A percentile compares a stretch with the other conserved stretches of the same genome.
These are phyloP conservation scores for Gastracanthus pulcherrimus DNA, from an alignment of 2,888 invertebrate genomes.

Conservation along the genomic window DNA sequence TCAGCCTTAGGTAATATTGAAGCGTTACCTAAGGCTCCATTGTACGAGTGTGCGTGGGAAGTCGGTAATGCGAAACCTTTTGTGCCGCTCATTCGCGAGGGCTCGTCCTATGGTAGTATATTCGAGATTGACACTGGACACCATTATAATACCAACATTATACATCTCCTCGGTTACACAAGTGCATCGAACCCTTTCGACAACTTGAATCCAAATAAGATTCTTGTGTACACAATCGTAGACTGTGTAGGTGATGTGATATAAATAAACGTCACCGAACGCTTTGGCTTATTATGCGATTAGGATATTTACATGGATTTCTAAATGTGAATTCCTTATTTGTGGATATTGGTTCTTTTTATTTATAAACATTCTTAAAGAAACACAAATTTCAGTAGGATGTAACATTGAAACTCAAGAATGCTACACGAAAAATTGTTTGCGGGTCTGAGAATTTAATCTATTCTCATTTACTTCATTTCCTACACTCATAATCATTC, in stretches of 20 bases:
- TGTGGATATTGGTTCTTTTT: too few species aligned
- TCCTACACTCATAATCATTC: constrained; percentile 3
- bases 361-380: too few species aligned
- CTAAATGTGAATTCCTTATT: too few species aligned
- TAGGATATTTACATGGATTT: too few species aligned
- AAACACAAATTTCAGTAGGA: too few species aligned
- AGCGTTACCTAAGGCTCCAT: constrained; percentile 35
- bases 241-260: background rate
- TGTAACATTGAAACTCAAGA: too few species aligned
- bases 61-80: constrained; percentile 48
- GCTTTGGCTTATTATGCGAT: too few species aligned
- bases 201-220: background rate
- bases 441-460: too few species aligned
- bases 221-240: background rate
- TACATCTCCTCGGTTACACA: constrained; percentile 20
- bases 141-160: background rate
- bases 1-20: constrained; percentile 46
- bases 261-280: constrained; percentile 1
- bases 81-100: constrained; percentile 33
- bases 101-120: constrained; percentile 30
- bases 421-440: too few species aligned
- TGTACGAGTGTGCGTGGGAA: constrained; percentile 29
- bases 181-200: constrained; percentile 30
- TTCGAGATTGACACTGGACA: constrained; percentile 30
- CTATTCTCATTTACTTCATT: too few species aligned